These are phyloP conservation scores for Sternotherus odoratus DNA, from an alignment of 2,797 vertebrate species.

Conservation along the genomic window DNA sequence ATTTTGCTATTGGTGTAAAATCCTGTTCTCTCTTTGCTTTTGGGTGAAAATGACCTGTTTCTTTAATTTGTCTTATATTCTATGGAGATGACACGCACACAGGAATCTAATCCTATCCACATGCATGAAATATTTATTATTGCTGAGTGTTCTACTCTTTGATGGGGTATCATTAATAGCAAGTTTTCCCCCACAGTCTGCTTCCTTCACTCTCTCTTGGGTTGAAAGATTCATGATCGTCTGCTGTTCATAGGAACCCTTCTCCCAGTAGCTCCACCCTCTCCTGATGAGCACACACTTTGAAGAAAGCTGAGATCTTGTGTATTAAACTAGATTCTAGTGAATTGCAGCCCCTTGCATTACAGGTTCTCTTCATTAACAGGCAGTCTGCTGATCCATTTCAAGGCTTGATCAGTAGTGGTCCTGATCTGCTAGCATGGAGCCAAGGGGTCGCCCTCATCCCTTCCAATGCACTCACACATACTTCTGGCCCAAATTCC, in stretches of 20 bases:
- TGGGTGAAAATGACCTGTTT: no score
- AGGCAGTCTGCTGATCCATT: background rate
- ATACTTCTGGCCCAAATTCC: background rate
- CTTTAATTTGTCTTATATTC: no score
- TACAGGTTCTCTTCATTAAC: background rate
- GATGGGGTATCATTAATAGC: no score
- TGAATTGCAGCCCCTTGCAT: background rate
- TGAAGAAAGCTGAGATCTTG: background rate
- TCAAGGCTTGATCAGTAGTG: background rate
- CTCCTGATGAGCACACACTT: background rate
- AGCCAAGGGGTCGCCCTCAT: background rate
- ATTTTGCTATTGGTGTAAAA: no score
- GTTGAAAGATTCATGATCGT: background rate
- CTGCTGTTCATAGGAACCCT: background rate
- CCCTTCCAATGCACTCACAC: background rate
- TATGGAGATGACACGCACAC: no score
- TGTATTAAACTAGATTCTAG: background rate
- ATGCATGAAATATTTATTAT: no score
- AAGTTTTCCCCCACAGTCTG: no score
- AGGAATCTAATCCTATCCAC: no score
- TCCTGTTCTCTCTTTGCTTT: no score
- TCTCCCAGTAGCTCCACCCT: background rate
- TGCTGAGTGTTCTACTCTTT: no score
- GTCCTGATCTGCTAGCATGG: background rate
- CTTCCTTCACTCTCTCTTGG: background rate